Base-by-base conservation (phyloP, 1,140 invertebrate species). In the Drosophila nigrodunni region DNA sequence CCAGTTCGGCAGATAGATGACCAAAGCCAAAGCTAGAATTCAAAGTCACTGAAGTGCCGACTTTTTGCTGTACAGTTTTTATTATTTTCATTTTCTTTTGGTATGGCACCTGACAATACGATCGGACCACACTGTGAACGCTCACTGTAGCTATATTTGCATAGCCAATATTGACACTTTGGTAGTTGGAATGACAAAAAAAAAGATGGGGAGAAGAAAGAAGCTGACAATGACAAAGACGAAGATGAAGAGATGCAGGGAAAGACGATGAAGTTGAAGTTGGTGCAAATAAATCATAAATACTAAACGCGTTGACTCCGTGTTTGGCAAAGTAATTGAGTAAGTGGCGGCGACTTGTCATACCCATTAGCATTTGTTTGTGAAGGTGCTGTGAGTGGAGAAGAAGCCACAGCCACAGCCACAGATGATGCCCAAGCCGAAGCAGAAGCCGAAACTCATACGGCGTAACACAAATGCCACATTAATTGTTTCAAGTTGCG, bases 311-410 rank as follows among this genome's bases (percentile, higher is more conserved):
- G 65, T 25, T 49, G 60, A 55, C 58, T 62, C 21, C 83, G 47
- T 89, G 85, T 89, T 89, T 89, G 85, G 80, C 80, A 89, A 89
- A 89, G 85, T 89, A 89, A 89, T 89, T 89, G 85, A 89, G 85
- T 88, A 88, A 88, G 85, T 85, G 82, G 71, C 70, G 77, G 54
- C 74, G 80, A 83, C 83, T 88, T 87, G 83, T 87, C 83, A 80
- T 88, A 87, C 85, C 85, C 85, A 89, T 89, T 89, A 89, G 85
- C 85, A 89, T 89, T 88, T 89, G 80, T 89, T 89, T 89, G 85
- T 77, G 71, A 78, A 89, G 85, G 66, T 89, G 85, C 80, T 70
- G 77, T 30, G 25, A 30, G 25, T 30, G 25, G 25, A 10, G 21
- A 21, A 18, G 61, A 21, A 13, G 64, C 15, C 13, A 25, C 49